Conservation (phyloP, 2,113 vertebrate genomes). For the Ifrita kowaldi region DNA sequence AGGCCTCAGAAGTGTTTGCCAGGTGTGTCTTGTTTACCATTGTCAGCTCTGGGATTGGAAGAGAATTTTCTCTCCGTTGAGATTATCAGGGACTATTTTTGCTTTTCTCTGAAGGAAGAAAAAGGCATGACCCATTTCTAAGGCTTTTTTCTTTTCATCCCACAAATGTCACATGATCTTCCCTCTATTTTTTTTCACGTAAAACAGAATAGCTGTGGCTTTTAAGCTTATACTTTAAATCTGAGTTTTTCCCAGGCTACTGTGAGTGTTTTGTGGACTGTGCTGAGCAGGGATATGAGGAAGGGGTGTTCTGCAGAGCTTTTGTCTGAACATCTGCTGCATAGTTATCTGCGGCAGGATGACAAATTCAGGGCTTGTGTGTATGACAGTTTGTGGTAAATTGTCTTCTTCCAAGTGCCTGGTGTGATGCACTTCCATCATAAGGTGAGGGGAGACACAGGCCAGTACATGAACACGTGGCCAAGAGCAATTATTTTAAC, state of each 20-base stretch:
- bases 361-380: neutral
- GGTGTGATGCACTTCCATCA: neutral
- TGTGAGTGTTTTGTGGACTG: neutral
- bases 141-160: neutral
- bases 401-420: neutral
- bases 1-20: neutral
- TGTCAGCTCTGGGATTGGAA: neutral
- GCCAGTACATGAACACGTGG: neutral
- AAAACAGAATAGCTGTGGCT: neutral
- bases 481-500: neutral
- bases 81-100: neutral
- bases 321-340: neutral
- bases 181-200: neutral
- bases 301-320: neutral
- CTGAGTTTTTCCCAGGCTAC: neutral
- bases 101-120: neutral
- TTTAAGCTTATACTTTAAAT: neutral
- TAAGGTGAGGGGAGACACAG: neutral
- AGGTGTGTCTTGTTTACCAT: neutral
- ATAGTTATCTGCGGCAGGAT: neutral
- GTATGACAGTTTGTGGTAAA: neutral
- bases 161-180: neutral
- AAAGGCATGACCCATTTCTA: neutral
- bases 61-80: rapidly evolving
- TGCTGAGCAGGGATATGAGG: neutral